A percentile compares a stretch with the other conserved stretches of the same genome.
phyloP scores from a whole-genome alignment of 1,140 invertebrate species.

The Eciton burchellii region DNA sequence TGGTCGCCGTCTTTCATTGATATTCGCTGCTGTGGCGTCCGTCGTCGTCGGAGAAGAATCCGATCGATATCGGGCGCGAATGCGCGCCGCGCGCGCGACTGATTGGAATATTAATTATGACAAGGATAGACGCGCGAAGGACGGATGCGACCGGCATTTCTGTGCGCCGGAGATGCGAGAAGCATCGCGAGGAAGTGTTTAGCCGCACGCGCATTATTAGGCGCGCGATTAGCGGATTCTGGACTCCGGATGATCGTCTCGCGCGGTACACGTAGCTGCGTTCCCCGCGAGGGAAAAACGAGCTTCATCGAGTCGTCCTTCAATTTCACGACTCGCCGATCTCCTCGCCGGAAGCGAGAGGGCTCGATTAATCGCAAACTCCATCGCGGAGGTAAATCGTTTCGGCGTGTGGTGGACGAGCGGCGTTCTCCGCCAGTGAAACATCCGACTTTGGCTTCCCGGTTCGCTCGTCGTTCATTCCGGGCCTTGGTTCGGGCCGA shows the following conservation, averaged over 20 bases:
- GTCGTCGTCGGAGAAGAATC: slow-evolving; percentile 57
- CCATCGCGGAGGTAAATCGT: slow-evolving; percentile 58
- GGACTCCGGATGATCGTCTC: not conserved
- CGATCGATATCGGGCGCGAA: slow-evolving; percentile 67
- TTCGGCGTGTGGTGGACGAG: slow-evolving; percentile 28
- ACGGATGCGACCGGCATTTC: not conserved
- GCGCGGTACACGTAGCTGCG: not conserved
- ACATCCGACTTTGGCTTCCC: slow-evolving; percentile 59
- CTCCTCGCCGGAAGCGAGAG: slow-evolving; percentile 64
- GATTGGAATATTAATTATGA: slow-evolving; percentile 71
- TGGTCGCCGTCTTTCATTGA: slow-evolving; percentile 63
- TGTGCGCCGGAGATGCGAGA: too few species aligned
- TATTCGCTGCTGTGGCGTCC: slow-evolving; percentile 57
- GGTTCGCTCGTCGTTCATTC: not conserved
- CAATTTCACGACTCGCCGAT: slow-evolving; percentile 68
- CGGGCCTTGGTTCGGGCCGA: slow-evolving; percentile 15
- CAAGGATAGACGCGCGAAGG: slow-evolving; percentile 3
- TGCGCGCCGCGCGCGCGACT: slow-evolving; percentile 54
- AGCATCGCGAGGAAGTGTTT: too few species aligned
- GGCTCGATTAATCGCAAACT: slow-evolving; percentile 66
- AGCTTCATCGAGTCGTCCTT: slow-evolving; percentile 66
- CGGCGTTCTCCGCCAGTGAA: slow-evolving; percentile 33
- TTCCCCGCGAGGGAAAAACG: slow-evolving; percentile 11
- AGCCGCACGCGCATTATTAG: too few species aligned
- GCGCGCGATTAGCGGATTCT: too few species aligned